Conservation (phyloP, 2,113 vertebrate species). For the Etheostoma spectabile region DNA sequence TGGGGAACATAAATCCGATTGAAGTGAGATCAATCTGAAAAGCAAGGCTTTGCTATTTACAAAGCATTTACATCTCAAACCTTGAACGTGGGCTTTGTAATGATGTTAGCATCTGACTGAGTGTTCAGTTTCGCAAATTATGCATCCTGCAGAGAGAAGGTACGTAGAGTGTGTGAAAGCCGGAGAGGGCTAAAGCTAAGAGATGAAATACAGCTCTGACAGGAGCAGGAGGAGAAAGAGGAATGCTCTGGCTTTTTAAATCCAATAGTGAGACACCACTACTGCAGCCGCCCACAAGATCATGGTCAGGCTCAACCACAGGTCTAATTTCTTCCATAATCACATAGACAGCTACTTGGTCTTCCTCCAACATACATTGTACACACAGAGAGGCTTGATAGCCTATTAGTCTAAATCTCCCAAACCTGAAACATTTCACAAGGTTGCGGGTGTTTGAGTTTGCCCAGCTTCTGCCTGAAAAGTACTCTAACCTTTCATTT, state of each 20-base stretch:
- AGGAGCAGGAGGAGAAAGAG: conserved; percentile 50
- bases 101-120: conserved; percentile 68
- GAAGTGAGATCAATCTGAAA: conserved; percentile 64
- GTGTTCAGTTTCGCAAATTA: conserved; percentile 67
- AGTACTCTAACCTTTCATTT: conserved; percentile 46
- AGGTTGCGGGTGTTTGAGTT: conserved; percentile 48
- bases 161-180: conserved; percentile 27
- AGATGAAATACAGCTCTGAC: conserved; percentile 58
- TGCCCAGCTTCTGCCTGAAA: conserved; percentile 39
- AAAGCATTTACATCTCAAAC: conserved; percentile 54
- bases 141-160: conserved; percentile 44
- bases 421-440: conserved; percentile 58
- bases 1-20: conserved; percentile 65
- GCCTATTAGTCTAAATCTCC: conserved; percentile 32
- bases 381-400: conserved; percentile 28
- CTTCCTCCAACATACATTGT: conserved; percentile 49
- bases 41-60: conserved; percentile 54
- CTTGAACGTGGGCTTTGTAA: conserved; percentile 63
- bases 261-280: conserved; percentile 65
- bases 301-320: conserved; percentile 69
- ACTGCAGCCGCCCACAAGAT: conserved; percentile 68
- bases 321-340: conserved; percentile 67
- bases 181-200: conserved; percentile 28
- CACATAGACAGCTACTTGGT: conserved; percentile 70
- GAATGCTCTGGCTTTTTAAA: conserved; percentile 66